A percentile compares a stretch with the other conserved stretches of the same genome.
These are phyloP conservation scores for Drosophila kuntzei DNA, from an alignment of 2,888 invertebrate genomes.

Conservation along the genomic window DNA sequence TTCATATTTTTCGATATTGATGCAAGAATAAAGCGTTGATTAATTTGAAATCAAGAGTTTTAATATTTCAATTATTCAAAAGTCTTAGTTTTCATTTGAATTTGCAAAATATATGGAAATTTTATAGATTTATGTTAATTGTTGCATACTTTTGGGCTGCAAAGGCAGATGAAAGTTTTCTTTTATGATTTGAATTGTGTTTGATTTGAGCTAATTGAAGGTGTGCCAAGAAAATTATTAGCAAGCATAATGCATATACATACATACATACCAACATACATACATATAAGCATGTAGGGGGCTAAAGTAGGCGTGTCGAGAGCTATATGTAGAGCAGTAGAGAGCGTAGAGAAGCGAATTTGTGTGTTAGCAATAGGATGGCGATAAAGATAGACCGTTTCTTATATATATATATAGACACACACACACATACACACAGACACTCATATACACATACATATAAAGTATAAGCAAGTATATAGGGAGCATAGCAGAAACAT, in stretches of 20 bases:
- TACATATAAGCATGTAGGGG: constrained; percentile 34
- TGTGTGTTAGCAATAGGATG: constrained; percentile 12
- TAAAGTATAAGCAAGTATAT: constrained; percentile 40
- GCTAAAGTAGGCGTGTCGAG: constrained; percentile 50
- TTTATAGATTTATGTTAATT: background rate
- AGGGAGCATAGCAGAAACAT: constrained; percentile 74
- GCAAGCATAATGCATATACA: constrained; percentile 35
- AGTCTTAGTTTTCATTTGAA: background rate
- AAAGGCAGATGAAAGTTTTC: background rate
- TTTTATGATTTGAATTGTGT: background rate
- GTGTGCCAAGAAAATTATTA: constrained; percentile 42
- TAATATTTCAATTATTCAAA: background rate
- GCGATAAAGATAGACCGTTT: constrained; percentile 7
- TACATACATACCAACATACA: constrained; percentile 13
- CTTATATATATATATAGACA: constrained; percentile 14
- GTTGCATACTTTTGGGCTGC: constrained; percentile 24
- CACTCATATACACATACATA: constrained; percentile 18
- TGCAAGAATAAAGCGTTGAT: background rate
- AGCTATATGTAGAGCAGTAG: constrained; percentile 46
- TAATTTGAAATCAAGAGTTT: background rate
- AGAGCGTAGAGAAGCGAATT: constrained; percentile 23
- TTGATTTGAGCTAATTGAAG: constrained; percentile 12
- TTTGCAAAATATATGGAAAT: too few relatives aligned
- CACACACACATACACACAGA: constrained; percentile 18
- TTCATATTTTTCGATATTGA: background rate